Percentiles rank a stretch among this genome's conserved stretches.
These are phyloP conservation scores for Tridacna gigas DNA, from an alignment of 2,888 invertebrate species.

Conservation along the genomic window DNA sequence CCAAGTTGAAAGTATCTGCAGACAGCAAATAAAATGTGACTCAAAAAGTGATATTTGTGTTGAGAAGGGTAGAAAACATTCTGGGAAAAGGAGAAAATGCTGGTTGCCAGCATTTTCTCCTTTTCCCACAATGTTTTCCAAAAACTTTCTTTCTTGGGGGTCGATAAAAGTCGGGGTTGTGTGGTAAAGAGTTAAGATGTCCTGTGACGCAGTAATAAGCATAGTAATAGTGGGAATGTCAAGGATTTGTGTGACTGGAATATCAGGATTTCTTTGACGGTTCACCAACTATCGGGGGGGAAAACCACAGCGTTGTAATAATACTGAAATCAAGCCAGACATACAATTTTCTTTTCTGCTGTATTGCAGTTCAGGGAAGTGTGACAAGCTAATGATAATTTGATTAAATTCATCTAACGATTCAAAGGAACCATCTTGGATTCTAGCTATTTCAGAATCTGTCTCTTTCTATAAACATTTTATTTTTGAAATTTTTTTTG, in stretches of 20 bases:
- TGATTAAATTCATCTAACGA: constrained; percentile 8
- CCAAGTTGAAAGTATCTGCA: no score
- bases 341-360: constrained; percentile 16
- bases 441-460: no score
- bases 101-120: neutral
- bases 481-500: no score
- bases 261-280: neutral
- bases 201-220: constrained; percentile 10
- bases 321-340: constrained; percentile 6
- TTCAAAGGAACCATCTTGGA: neutral
- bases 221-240: neutral
- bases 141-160: neutral
- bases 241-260: neutral
- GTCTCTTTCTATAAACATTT: no score
- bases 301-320: constrained; percentile 5
- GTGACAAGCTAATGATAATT: constrained; percentile 12
- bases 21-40: no score
- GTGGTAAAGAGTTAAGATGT: no score
- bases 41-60: no score
- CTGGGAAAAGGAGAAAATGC: neutral
- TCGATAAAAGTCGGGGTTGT: neutral
- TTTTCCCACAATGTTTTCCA: neutral
- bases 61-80: neutral
- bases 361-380: neutral
- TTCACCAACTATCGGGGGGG: neutral